Conservation (phyloP, 2,797 vertebrate genomes). For the Catamblyrhynchus diadema region DNA sequence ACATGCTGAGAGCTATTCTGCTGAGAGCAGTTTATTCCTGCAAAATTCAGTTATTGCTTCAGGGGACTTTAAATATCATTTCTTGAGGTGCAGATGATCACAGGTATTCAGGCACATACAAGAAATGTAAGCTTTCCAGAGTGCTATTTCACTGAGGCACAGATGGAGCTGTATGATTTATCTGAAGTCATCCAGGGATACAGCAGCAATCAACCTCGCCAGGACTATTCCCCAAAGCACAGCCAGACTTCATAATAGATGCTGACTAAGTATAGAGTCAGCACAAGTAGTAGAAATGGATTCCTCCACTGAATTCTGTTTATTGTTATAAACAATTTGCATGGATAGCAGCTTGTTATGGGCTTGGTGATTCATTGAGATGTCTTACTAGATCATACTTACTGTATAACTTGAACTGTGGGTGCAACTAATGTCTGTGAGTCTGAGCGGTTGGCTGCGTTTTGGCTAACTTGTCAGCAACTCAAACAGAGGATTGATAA, state of each 20-base stretch:
- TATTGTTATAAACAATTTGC: constrained; percentile 5
- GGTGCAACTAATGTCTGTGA: not conserved
- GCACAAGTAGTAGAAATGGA: not conserved
- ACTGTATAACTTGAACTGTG: rapidly evolving
- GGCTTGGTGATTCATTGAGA: not conserved
- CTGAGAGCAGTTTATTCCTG: constrained; percentile 34
- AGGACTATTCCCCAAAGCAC: constrained; percentile 12
- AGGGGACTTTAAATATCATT: constrained; percentile 48
- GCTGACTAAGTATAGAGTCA: constrained; percentile 15
- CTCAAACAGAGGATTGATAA: not conserved
- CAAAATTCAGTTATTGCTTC: constrained; percentile 26
- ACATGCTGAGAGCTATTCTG: constrained; percentile 29
- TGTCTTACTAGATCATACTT: not conserved
- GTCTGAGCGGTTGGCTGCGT: not conserved
- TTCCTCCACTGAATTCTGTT: not conserved
- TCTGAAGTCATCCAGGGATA: constrained; percentile 23
- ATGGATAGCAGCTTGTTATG: not conserved
- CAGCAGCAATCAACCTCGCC: constrained; percentile 13
- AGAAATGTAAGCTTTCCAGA: constrained; percentile 7
- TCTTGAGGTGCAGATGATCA: not conserved
- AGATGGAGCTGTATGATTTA: constrained; percentile 43
- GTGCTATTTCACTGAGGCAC: constrained; percentile 1
- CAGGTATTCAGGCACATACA: constrained; percentile 20
- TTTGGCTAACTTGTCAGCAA: not conserved
- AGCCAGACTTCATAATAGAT: constrained; percentile 9